Evolutionary conservation across 2,888 invertebrate genomes (phyloP).

Genomic region (Polymixis lichenea): DNA sequence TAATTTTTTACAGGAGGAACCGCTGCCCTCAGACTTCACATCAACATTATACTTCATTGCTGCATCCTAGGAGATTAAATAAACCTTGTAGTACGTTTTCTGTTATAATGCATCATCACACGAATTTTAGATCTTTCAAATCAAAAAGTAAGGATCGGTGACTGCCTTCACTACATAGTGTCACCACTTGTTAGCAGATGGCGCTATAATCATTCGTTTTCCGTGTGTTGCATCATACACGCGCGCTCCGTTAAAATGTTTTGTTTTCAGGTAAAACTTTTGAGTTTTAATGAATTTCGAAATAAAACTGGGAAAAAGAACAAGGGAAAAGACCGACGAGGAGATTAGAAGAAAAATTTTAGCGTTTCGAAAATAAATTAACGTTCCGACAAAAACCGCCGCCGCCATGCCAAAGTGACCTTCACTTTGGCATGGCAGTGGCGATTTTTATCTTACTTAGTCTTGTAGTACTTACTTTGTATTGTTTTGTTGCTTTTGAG

Average conservation of each 20-base stretch:
- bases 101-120: background rate
- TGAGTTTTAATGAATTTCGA: background rate
- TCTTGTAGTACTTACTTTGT: no score
- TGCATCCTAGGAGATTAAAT: background rate
- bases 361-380: slow-evolving; percentile 8
- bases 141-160: background rate
- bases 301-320: background rate
- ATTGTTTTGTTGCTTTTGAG: background rate
- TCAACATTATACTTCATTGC: slow-evolving; percentile 2
- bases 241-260: background rate
- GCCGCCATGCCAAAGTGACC: no score
- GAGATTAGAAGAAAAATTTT: slow-evolving; percentile 1
- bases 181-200: background rate
- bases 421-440: no score
- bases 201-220: background rate
- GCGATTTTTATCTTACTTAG: no score
- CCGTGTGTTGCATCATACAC: background rate
- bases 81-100: background rate
- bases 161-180: background rate
- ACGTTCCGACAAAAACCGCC: background rate
- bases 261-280: background rate
- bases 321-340: background rate
- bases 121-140: background rate
- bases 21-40: no score
- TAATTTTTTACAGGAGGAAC: no score